Percentiles rank a stretch among this genome's conserved stretches.
Evolutionary conservation across 2,888 invertebrate species (phyloP).

Genomic region (Tetranychus truncatus): DNA sequence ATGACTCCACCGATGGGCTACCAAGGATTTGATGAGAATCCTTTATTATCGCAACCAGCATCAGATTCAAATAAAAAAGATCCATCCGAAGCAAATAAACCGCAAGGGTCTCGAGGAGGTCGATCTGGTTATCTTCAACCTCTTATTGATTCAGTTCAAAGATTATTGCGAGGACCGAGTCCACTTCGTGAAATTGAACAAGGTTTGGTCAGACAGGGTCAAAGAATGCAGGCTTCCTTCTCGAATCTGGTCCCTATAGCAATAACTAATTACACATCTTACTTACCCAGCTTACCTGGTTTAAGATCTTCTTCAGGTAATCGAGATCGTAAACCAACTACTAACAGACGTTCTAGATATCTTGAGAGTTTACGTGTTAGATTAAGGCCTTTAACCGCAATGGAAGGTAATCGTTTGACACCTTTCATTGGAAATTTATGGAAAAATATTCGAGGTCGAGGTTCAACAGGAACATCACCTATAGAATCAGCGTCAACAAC

Average conservation of each 20-base stretch:
- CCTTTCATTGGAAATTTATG: neutral
- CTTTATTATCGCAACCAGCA: neutral
- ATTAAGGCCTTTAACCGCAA: neutral
- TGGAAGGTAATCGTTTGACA: neutral
- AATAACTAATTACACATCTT: neutral
- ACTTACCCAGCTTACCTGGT: slow-evolving; percentile 6
- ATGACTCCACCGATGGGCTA: neutral
- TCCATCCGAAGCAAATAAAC: neutral
- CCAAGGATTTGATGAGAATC: neutral
- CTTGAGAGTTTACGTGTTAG: neutral
- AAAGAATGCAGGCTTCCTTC: neutral
- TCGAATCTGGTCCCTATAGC: neutral
- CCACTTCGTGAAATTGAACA: neutral
- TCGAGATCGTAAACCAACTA: neutral
- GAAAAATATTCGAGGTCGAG: neutral
- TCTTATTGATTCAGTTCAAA: slow-evolving; percentile 1
- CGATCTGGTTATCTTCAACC: neutral
- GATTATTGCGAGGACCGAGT: neutral
- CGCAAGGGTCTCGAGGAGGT: neutral
- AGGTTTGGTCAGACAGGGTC: slow-evolving; percentile 2
- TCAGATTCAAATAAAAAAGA: neutral
- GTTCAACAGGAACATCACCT: neutral
- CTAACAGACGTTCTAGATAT: neutral
- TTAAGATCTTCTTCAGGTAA: neutral
- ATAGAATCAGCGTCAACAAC: neutral